phyloP scores from a whole-genome alignment of 2,888 invertebrate genomes.

The Pollenia angustigena region DNA sequence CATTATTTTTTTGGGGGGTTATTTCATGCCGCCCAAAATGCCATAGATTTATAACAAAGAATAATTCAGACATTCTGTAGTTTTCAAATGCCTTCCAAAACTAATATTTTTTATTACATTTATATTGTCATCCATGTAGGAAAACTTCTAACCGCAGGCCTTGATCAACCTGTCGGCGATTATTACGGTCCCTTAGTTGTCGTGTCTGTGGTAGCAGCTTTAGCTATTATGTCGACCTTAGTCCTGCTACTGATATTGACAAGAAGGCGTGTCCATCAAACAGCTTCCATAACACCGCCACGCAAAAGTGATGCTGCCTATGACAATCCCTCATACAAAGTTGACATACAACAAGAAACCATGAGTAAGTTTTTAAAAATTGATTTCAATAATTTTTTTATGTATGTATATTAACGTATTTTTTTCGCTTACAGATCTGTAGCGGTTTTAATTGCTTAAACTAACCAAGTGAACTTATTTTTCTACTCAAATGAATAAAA shows the following conservation, averaged over 20 bases:
- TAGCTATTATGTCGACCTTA: constrained; percentile 92
- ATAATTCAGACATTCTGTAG: no score
- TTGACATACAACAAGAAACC: constrained; percentile 95
- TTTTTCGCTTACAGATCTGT: constrained; percentile 76
- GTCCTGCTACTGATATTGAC: constrained; percentile 92
- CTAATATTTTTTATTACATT: neutral
- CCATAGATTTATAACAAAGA: no score
- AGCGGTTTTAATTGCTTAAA: constrained; percentile 75
- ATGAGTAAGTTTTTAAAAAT: constrained; percentile 87
- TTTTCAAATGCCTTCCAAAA: no score
- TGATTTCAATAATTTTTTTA: neutral
- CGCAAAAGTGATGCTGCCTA: constrained; percentile 94
- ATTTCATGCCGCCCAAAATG: no score
- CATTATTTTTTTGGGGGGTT: no score
- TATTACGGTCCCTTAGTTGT: constrained; percentile 95
- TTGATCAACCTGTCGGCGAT: constrained; percentile 86
- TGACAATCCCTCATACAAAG: constrained; percentile 97
- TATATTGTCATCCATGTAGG: constrained; percentile 80
- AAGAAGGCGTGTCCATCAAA: constrained; percentile 88
- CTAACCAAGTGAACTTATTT: constrained; percentile 60
- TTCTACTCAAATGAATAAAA: constrained; percentile 65
- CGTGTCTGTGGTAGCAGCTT: constrained; percentile 93
- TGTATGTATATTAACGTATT: neutral
- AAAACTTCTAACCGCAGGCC: constrained; percentile 84
- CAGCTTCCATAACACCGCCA: constrained; percentile 91